phyloP scores from a whole-genome alignment of 2,888 invertebrate species.

The Scaptomyza reducta region DNA sequence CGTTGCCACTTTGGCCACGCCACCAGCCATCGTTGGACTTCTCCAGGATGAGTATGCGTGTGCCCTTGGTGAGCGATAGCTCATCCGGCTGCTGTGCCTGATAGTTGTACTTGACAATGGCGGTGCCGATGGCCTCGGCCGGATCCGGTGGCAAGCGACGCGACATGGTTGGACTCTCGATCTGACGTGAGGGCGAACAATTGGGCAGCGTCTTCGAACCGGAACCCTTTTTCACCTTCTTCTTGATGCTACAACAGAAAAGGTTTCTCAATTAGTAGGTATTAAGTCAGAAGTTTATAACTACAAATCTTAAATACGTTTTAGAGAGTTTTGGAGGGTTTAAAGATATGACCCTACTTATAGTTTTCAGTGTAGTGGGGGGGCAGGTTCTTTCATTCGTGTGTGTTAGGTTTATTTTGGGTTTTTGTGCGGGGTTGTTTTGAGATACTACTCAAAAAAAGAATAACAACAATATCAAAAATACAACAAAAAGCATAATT shows the following conservation, averaged over 20 bases:
- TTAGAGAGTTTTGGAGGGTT: not conserved
- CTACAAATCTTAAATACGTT: not conserved
- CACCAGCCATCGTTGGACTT: constrained; percentile 99
- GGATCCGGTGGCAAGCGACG: constrained; percentile 91
- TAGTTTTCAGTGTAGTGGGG: constrained; percentile 11
- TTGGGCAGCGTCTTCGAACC: constrained; percentile 94
- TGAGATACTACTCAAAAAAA: constrained; percentile 43
- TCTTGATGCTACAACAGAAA: constrained; percentile 89
- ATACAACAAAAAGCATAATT: constrained; percentile 39
- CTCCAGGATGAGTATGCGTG: constrained; percentile 96
- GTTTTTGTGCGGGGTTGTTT: constrained; percentile 37
- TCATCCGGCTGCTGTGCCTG: constrained; percentile 98
- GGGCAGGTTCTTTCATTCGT: constrained; percentile 19
- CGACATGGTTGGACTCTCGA: constrained; percentile 91
- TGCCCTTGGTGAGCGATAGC: constrained; percentile 96
- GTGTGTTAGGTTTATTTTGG: constrained; percentile 18
- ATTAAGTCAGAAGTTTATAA: too few relatives aligned
- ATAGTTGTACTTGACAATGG: constrained; percentile 98
- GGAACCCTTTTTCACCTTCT: constrained; percentile 92
- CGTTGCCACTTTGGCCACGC: constrained; percentile 92
- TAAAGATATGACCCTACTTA: constrained; percentile 14
- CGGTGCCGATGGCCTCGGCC: constrained; percentile 93
- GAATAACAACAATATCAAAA: constrained; percentile 13
- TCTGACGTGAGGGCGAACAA: constrained; percentile 92
- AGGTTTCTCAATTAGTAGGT: not conserved